Percentiles rank a stretch among this genome's conserved stretches.
phyloP scores from a whole-genome alignment of 2,113 vertebrate species.

The Erythrolamprus reginae region DNA sequence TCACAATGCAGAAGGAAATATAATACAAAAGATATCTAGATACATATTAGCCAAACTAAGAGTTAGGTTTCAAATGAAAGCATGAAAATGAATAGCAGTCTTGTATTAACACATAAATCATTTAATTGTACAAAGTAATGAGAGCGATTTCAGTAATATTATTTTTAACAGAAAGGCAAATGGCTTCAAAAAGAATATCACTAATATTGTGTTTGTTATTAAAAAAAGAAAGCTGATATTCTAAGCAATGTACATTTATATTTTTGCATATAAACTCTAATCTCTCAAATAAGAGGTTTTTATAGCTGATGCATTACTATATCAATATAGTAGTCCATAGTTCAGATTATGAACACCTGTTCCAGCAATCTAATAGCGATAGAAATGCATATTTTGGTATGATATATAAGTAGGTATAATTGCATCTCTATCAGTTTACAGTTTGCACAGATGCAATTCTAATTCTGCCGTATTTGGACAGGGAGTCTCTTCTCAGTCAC shows the following conservation, averaged over 20 bases:
- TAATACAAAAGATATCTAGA: neutral
- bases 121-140: constrained; percentile 13
- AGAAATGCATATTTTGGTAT: neutral
- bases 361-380: neutral
- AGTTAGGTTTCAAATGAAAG: neutral
- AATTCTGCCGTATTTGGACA: too few species aligned
- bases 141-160: neutral
- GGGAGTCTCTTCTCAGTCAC: too few species aligned
- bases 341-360: neutral
- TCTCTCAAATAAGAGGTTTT: constrained; percentile 18
- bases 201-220: neutral
- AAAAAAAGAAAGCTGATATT: constrained; percentile 12
- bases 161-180: neutral
- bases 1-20: neutral
- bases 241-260: constrained; percentile 30
- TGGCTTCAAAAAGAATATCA: constrained; percentile 44
- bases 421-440: too few species aligned
- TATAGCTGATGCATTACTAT: neutral
- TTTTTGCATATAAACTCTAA: neutral
- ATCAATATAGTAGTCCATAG: neutral
- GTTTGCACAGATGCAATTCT: neutral
- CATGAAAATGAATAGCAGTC: neutral
- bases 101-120: neutral
- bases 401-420: neutral
- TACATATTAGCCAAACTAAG: neutral